Evolutionary conservation across 2,797 vertebrate species (phyloP).

Genomic region (Heterohyrax brucei): DNA sequence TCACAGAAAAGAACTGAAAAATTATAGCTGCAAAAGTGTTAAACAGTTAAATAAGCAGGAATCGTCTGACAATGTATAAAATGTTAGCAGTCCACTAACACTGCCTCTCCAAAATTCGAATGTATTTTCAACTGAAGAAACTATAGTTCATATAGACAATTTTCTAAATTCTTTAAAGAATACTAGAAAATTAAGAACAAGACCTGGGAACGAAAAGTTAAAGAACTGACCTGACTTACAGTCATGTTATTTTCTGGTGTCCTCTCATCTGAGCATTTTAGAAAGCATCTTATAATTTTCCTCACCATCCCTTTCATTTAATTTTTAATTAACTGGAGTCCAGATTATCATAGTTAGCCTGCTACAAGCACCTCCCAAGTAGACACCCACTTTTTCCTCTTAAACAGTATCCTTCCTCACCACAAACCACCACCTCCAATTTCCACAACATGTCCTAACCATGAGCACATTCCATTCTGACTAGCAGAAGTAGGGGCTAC

Average conservation of each 20-base stretch:
- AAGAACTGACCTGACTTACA: background rate
- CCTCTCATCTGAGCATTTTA: background rate
- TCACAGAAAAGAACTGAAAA: constrained; percentile 46
- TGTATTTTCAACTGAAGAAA: constrained; percentile 40
- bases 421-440: background rate
- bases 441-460: background rate
- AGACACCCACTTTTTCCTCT: background rate
- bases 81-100: constrained; percentile 38
- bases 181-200: background rate
- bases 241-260: background rate
- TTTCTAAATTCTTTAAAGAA: constrained; percentile 18
- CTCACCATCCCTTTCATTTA: background rate
- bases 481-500: background rate
- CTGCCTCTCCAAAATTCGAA: background rate
- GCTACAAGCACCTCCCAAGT: background rate
- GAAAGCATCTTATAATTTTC: background rate
- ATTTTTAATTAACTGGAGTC: background rate
- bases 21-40: background rate
- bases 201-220: background rate
- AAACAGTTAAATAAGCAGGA: background rate
- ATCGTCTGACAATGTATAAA: constrained; percentile 21
- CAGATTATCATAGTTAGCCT: background rate
- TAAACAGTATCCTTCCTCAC: background rate
- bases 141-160: background rate
- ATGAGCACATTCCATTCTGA: background rate